Evolutionary conservation across 2,797 vertebrate species (phyloP), one percentile per base, ranked within the genome.

Genomic region (Parauchenoglanis ngamensis): DNA sequence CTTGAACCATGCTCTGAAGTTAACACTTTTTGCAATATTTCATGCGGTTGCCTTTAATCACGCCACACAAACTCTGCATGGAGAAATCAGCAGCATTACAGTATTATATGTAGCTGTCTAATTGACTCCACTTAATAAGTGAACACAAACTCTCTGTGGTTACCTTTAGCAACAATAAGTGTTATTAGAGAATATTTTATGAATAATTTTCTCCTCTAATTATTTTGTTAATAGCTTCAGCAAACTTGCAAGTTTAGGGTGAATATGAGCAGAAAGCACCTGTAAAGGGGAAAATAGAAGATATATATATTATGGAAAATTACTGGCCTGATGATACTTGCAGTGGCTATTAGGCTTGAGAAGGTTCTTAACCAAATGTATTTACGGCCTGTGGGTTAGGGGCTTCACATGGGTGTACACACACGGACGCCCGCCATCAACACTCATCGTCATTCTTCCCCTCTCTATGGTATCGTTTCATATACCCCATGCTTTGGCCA

Each of bases 241-340:
- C 10, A 40, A 19, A 0, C 17, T 40, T 80, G 35, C 35, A 70
- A 70, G 46, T 87, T 70, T 65, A 1, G 25, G 25, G 46, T 25
- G 28, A 76, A 88, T 83, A 75, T 49, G 52, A 63, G 19, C 17
- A 65, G 2, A 44, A 79, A 35, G 59, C 78, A 89, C 85, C 86
- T 87, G 89, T 84, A 65, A 63, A 82, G 54, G 46, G 67, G 72
- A 84, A 40, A 82, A 49, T 63, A 84, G 57, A 31, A 13, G 68
- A 75, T 85, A 94, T 94, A 95, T 95, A 94, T 94, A 95, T 95
- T 94, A 95, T 95, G 95, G 95, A 96, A 96, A 96, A 95, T 94
- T 94, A 95, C 95, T 92, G 92, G 93, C 93, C 92, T 92, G 91
- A 90, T 94, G 88, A 84, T 61, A 93, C 92, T 89, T 89, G 91